These are phyloP conservation scores for Dryomyza anilis DNA, from an alignment of 2,888 invertebrate genomes.

Conservation along the genomic window DNA sequence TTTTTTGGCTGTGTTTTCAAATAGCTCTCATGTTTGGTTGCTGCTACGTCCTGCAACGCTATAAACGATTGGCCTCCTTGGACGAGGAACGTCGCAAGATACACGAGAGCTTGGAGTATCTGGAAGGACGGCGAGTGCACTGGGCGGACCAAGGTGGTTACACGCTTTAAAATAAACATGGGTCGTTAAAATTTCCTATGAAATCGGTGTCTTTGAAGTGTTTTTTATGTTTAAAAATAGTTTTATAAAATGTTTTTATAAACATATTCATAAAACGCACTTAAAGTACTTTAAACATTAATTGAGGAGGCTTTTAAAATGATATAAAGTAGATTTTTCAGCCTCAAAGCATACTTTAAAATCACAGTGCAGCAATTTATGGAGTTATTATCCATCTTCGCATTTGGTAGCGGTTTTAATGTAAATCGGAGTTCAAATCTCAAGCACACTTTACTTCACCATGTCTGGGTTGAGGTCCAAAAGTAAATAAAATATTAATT, in stretches of 20 bases:
- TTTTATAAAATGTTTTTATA: neutral
- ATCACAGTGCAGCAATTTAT: too few relatives aligned
- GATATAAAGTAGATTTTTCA: too few relatives aligned
- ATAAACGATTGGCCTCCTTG: constrained; percentile 63
- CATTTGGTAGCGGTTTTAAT: too few relatives aligned
- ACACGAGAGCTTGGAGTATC: constrained; percentile 70
- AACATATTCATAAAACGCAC: neutral
- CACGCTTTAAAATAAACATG: constrained; percentile 54
- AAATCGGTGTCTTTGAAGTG: too few relatives aligned
- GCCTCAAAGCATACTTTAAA: too few relatives aligned
- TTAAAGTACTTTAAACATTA: neutral
- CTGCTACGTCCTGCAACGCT: constrained; percentile 64
- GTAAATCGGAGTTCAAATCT: too few relatives aligned
- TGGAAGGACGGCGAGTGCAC: constrained; percentile 71
- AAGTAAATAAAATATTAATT: too few relatives aligned
- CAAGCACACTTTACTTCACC: too few relatives aligned
- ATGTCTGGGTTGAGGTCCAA: too few relatives aligned
- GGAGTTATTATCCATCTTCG: too few relatives aligned
- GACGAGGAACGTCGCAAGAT: constrained; percentile 62
- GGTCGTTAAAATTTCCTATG: too few relatives aligned
- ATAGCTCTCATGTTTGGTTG: constrained; percentile 65
- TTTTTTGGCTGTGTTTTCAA: constrained; percentile 68
- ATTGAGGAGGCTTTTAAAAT: neutral
- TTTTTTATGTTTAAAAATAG: too few relatives aligned
- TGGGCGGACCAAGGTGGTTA: constrained; percentile 68